Evolutionary conservation across 35 echinoderm and acorn worm genomes (phyloP), one percentile per base, ranked within the genome.

Genomic region (Strongylocentrotus purpuratus): DNA sequence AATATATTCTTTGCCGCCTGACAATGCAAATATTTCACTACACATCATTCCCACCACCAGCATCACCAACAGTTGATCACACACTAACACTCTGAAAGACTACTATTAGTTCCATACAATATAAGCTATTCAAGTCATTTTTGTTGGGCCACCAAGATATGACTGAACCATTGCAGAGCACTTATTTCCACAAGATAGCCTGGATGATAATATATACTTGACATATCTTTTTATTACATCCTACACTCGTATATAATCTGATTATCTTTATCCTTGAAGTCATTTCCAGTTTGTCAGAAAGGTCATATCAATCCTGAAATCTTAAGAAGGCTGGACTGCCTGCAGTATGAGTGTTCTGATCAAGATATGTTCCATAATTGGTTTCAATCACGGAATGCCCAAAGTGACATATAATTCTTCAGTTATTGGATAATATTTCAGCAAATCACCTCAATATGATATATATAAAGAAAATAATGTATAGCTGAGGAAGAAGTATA

Each of bases 221-320:
- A 78, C 65, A 78, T 78, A 78, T 78, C 65, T 22, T 78, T n/a
- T 78, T 28, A 78, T 78, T 78, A n/a, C 65, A 78, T 78, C 65
- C 65, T 28, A 78, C 65, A 78, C 65, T 41, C 6, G 20, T 78
- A 78, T 78, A 28, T 78, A 78, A 78, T 78, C 65, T 78, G 65
- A 78, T 78, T 22, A 78, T 78, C 28, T 78, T 78, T 78, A 78
- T 78, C 65, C 65, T 78, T 78, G 65, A 25, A 22, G 65, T 78
- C 65, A 78, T 18, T 78, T 78, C 20, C 65, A 78, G 28, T 78
- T 22, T 78, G 65, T 78, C 65, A 78, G 65, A 22, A 78, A 22
- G 22, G 28, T 78, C 6, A n/a, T 78, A 78, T 78, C 65, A 78
- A 78, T n/a, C 65, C 65, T 78, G 25, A 78, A n/a, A 78, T 78